These are phyloP conservation scores for Neria commutata DNA, from an alignment of 2,888 invertebrate species.

Conservation along the genomic window DNA sequence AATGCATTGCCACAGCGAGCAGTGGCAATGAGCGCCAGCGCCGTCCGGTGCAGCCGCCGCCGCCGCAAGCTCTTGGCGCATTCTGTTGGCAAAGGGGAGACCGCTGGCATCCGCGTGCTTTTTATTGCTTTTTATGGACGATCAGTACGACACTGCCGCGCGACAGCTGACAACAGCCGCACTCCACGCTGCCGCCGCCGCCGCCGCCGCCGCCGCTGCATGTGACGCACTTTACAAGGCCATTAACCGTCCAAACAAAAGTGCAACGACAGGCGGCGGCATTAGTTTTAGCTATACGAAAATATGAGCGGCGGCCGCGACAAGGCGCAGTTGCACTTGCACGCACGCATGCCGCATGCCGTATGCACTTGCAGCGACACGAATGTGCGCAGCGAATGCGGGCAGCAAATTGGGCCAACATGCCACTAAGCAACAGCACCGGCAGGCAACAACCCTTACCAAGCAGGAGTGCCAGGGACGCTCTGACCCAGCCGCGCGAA, in stretches of 20 bases:
- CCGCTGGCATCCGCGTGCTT: conserved; percentile 2
- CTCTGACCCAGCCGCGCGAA: neutral
- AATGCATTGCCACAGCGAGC: neutral
- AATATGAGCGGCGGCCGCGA: neutral
- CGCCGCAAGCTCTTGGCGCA: no score
- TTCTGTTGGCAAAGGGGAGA: no score
- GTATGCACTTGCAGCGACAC: neutral
- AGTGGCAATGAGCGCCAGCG: neutral
- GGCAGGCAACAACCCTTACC: no score
- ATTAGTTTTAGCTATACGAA: neutral
- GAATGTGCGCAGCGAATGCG: neutral
- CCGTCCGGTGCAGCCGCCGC: no score
- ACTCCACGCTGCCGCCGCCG: no score
- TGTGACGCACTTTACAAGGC: conserved; percentile 2
- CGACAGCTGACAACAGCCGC: neutral
- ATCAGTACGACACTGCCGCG: neutral
- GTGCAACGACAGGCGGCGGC: neutral
- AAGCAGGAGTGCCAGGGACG: neutral
- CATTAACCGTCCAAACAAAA: neutral
- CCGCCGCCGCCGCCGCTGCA: neutral
- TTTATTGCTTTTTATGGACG: neutral
- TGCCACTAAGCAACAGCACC: conserved; percentile 6
- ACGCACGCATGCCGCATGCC: neutral
- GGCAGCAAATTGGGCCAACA: conserved; percentile 4
- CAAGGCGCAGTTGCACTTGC: neutral